Percentiles rank a stretch among this genome's conserved stretches.
These are phyloP conservation scores for Gryon sp. DNA, from an alignment of 1,140 invertebrate species.

Conservation along the genomic window DNA sequence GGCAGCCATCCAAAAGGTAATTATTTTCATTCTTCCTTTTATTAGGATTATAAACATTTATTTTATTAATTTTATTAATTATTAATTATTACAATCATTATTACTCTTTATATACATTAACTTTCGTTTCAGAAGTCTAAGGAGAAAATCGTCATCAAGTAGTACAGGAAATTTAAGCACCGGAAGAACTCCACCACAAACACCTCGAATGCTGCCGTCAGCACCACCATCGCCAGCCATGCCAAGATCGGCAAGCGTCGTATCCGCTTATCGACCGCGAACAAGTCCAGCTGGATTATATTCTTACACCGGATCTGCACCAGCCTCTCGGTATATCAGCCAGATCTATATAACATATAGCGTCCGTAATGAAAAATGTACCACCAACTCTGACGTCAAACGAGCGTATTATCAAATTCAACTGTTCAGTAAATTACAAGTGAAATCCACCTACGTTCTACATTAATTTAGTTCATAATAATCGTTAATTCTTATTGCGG, in stretches of 20 bases:
- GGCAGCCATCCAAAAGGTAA: conserved; percentile 80
- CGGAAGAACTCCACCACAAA: conserved; percentile 81
- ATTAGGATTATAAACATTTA: background rate
- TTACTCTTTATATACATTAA: too few relatives aligned
- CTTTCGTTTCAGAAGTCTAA: conserved; percentile 72
- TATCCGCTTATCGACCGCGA: conserved; percentile 82
- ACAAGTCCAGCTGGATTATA: conserved; percentile 87
- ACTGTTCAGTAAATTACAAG: too few relatives aligned
- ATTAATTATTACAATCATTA: too few relatives aligned
- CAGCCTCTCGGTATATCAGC: conserved; percentile 70
- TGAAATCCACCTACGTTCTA: too few relatives aligned
- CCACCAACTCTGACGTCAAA: conserved; percentile 1
- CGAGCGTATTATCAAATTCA: too few relatives aligned
- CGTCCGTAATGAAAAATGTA: background rate
- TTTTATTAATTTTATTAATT: too few relatives aligned
- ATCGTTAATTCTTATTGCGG: too few relatives aligned
- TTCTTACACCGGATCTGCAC: conserved; percentile 84
- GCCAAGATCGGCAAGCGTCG: conserved; percentile 80
- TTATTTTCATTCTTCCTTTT: background rate
- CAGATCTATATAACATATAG: too few relatives aligned
- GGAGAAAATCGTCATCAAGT: conserved; percentile 78
- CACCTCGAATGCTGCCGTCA: conserved; percentile 76
- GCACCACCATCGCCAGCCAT: conserved; percentile 77
- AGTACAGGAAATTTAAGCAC: conserved; percentile 79
- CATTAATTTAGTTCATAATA: too few relatives aligned